phyloP scores from a whole-genome alignment of 2,797 vertebrate species.

The Loriculus beryllinus region DNA sequence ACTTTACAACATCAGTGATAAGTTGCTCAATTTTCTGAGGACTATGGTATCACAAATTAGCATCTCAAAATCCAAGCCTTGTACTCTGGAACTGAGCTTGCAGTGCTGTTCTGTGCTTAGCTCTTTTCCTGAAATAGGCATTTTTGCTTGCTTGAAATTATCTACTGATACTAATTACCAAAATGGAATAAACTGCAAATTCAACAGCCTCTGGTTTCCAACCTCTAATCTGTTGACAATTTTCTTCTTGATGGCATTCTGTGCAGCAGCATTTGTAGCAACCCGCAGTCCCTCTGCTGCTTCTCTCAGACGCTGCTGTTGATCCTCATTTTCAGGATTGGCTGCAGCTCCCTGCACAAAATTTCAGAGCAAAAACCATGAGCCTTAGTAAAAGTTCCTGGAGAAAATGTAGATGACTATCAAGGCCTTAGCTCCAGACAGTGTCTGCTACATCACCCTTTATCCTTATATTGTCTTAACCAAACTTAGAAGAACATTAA shows the following conservation, averaged over 20 bases:
- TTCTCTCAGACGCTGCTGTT: constrained; percentile 94
- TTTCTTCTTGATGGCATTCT: constrained; percentile 99
- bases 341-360: constrained; percentile 91
- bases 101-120: neutral
- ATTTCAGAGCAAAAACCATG: neutral
- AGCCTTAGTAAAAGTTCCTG: neutral
- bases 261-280: constrained; percentile 95
- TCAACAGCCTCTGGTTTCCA: constrained; percentile 14
- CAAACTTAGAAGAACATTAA: neutral
- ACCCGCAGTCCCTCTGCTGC: constrained; percentile 95
- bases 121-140: neutral
- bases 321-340: constrained; percentile 97
- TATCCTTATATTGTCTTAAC: neutral
- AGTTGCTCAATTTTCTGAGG: neutral
- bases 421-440: neutral
- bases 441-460: neutral
- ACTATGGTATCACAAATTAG: neutral
- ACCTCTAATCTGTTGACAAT: constrained; percentile 96
- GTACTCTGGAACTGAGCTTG: neutral
- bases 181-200: neutral
- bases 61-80: neutral
- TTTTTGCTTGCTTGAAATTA: neutral
- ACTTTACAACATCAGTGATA: neutral
- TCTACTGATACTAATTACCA: neutral
- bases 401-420: neutral